These are phyloP conservation scores for Iphiclides podalirius DNA, from an alignment of 2,888 invertebrate species.

Conservation along the genomic window DNA sequence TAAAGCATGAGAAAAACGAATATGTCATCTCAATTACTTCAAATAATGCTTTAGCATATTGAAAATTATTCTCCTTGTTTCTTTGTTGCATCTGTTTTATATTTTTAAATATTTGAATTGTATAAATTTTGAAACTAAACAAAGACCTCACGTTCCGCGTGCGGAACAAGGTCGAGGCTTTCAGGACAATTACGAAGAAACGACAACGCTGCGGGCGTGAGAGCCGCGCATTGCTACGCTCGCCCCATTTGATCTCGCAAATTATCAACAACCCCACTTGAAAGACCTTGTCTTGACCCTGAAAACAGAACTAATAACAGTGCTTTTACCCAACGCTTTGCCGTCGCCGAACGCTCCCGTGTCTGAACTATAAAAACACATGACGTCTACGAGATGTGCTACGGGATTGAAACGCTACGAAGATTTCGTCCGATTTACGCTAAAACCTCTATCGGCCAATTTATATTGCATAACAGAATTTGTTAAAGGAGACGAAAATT, in stretches of 20 bases:
- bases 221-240: conserved; percentile 36
- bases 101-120: neutral
- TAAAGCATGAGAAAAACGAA: too few species aligned
- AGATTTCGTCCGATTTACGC: conserved; percentile 7
- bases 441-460: neutral
- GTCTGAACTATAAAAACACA: conserved; percentile 20
- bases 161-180: conserved; percentile 48
- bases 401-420: conserved; percentile 16
- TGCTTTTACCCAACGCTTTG: conserved; percentile 18
- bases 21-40: too few species aligned
- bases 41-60: too few species aligned
- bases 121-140: conserved; percentile 4
- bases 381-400: conserved; percentile 12
- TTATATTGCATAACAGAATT: conserved; percentile 14
- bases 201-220: conserved; percentile 42
- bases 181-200: conserved; percentile 56
- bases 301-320: conserved; percentile 41
- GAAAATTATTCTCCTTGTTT: too few species aligned
- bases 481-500: neutral
- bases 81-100: too few species aligned
- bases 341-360: conserved; percentile 9
- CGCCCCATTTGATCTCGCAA: conserved; percentile 33
- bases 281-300: conserved; percentile 69
- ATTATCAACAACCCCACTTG: conserved; percentile 34
- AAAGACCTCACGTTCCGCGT: conserved; percentile 49